Evolutionary conservation across 2,888 invertebrate genomes (phyloP), one percentile per base, ranked within the genome.

Genomic region (Luperina testacea): DNA sequence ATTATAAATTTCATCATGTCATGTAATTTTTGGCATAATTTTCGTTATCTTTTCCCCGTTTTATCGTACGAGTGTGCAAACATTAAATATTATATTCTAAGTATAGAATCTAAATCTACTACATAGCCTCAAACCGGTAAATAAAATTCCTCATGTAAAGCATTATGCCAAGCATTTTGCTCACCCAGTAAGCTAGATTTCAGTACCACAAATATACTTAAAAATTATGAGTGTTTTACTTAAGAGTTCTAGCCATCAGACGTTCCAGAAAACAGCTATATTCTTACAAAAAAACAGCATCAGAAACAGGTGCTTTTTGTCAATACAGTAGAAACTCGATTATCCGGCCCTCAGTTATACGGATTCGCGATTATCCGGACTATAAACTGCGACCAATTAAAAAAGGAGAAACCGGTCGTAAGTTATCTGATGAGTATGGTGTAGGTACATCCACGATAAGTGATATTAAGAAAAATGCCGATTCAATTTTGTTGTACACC

Each of bases 41-140:
- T 70, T 27, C 2, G 20, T 13, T 27, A 32, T 32, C 63, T 61
- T 69, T 53, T 81, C 67, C 15, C 65, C 15, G 51, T 67, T 61
- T 57, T 53, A 65, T 59, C 45, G 51, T 24, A 11, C 32, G 13
- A 59, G 11, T 59, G 17, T 5, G 38, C n/a, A 48, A 72, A 78
- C 38, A 59, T 32, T 32, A 24, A 11, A 38, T 17, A 45, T 2
- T 13, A 4, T 64, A 15, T n/a, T 20, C 38, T 32, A n/a, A n/a
- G n/a, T n/a, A 4, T 51, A 17, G 1, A n/a, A 17, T 38, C 2
- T 2, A 9, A 32, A 32, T 32, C n/a, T 17, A 67, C 17, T 17
- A 67, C 8, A 32, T 38, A 38, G 51, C 38, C 17, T n/a, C 20
- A 8, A 51, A 27, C 64, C 80, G 73, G 48, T 65, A 71, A 63